Evolutionary conservation across 2,888 invertebrate genomes (phyloP), one percentile per base, ranked within the genome.

Genomic region (Onthophagus sagittarius): DNA sequence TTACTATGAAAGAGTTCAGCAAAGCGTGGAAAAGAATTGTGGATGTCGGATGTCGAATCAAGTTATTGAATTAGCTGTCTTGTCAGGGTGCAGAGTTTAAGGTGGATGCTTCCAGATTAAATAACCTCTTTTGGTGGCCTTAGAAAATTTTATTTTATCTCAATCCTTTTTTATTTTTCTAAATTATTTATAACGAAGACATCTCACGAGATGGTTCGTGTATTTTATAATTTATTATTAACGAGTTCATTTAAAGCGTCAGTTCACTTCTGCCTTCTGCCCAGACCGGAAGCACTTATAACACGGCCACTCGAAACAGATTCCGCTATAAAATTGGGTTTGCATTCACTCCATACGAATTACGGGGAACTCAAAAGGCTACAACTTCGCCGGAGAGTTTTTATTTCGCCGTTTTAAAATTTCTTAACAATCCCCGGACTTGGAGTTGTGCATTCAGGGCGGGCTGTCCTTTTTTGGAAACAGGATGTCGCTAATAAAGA

Each of bases 51-150:
- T 79, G 78, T 78, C 79, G 80, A 79, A 78, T 80, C 79, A 78
- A 77, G 76, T 80, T 80, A 80, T 80, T 79, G 77, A 80, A 79
- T 80, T 80, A 80, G 76, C 76, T 78, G 77, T 79, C 78, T 78
- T 78, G 78, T 78, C 79, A 63, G 73, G 65, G 77, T 23, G 67
- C 31, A n/a, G 78, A 77, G 78, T 78, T 79, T 78, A 77, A 76
- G 77, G 74, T 76, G 76, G 79, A 78, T 79, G 78, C 78, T 76
- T 79, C 77, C 74, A 78, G 78, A 80, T 80, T 80, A 80, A 79
- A 80, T 79, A 80, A 79, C 77, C 76, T 79, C 79, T 79, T 23
- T 77, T 78, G 77, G 77, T 78, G 75, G 77, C 67, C 23, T 7
- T 53, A 53, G 1, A 53, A 53, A 53, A 53, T 53, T 53, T 53